Percentiles rank a stretch among this genome's conserved stretches.
phyloP scores from a whole-genome alignment of 2,113 vertebrate genomes.

The Egretta garzetta region DNA sequence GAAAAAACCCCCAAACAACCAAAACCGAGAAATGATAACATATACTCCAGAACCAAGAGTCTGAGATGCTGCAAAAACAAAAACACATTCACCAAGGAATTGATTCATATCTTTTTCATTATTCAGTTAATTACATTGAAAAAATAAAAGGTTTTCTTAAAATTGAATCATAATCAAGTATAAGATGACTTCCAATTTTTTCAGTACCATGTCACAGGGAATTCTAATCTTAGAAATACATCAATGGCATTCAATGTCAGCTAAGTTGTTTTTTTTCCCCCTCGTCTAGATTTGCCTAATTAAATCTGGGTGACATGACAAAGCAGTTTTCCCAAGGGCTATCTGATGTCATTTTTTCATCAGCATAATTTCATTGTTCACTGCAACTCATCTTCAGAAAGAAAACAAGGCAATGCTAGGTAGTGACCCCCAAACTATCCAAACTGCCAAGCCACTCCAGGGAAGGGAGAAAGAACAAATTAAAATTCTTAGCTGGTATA shows the following conservation, averaged over 20 bases:
- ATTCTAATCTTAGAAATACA: neutral
- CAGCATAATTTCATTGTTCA: neutral
- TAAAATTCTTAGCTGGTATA: neutral
- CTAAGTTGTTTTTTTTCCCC: neutral
- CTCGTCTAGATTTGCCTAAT: neutral
- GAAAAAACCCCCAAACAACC: neutral
- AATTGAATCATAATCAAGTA: neutral
- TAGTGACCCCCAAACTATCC: neutral
- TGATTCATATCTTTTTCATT: neutral
- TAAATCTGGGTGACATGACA: neutral
- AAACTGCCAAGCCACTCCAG: neutral
- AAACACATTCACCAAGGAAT: neutral
- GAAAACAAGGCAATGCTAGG: neutral
- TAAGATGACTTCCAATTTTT: neutral
- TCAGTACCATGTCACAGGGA: neutral
- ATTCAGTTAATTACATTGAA: neutral
- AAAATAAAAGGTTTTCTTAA: neutral
- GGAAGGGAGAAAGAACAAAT: neutral
- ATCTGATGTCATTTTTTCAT: neutral
- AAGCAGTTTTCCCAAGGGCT: neutral
- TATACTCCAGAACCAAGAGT: neutral
- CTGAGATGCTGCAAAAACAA: neutral
- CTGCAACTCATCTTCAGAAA: neutral
- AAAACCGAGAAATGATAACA: neutral
- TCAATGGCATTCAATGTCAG: neutral